Evolutionary conservation across 2,113 vertebrate species (phyloP).

Genomic region (Oreotrochilus melanogaster): DNA sequence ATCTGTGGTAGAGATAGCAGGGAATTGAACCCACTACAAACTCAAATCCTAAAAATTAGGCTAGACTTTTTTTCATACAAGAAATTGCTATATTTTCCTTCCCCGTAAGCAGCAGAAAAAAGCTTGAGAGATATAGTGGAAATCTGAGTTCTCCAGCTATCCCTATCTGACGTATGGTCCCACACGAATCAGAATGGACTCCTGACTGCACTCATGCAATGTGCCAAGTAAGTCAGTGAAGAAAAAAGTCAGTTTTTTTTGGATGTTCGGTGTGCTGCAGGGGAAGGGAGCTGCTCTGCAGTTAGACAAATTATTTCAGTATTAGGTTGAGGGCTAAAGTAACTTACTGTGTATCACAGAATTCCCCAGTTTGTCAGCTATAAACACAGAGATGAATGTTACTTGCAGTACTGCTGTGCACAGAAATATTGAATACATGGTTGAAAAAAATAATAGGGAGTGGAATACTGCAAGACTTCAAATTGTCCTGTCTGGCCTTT

Average conservation of each 20-base stretch:
- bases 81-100: background rate
- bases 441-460: background rate
- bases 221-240: background rate
- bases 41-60: background rate
- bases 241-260: rapidly evolving
- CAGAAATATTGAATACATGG: background rate
- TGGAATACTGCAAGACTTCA: background rate
- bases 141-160: background rate
- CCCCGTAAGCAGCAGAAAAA: background rate
- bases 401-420: background rate
- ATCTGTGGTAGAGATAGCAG: background rate
- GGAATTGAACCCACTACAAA: background rate
- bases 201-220: background rate
- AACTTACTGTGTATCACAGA: background rate
- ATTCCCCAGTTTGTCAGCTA: background rate
- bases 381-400: background rate
- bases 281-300: background rate
- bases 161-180: background rate
- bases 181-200: background rate
- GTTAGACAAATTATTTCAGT: background rate
- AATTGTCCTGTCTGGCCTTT: background rate
- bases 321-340: background rate
- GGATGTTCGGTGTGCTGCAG: background rate
- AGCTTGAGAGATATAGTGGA: background rate
- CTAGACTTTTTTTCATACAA: background rate